Evolutionary conservation across 2,113 vertebrate genomes (phyloP).

Genomic region (Burhinus oedicnemus): DNA sequence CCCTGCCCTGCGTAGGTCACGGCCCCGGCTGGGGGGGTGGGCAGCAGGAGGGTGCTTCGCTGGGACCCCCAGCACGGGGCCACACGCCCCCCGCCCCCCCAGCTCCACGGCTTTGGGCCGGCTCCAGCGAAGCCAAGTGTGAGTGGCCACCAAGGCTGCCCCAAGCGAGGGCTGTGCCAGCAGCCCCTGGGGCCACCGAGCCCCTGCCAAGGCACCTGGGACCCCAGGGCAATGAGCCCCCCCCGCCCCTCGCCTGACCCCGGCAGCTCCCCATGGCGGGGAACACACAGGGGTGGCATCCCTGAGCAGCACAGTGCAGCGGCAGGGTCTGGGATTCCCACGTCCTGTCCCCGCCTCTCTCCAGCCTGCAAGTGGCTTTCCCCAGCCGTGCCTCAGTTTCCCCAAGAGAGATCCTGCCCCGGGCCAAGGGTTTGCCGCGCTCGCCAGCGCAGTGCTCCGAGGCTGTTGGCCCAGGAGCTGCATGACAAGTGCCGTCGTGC

Average conservation of each 20-base stretch:
- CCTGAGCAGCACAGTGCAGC: not conserved
- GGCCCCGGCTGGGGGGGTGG: accelerated
- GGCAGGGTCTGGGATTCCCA: not conserved
- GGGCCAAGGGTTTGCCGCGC: conserved; percentile 24
- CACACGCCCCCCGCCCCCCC: accelerated
- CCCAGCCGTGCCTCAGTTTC: conserved; percentile 17
- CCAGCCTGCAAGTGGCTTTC: not conserved
- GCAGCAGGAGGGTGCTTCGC: not conserved
- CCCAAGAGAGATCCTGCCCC: not conserved
- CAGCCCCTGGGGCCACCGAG: not conserved
- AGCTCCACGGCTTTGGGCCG: accelerated
- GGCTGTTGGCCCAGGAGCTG: not conserved
- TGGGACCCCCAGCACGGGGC: not conserved
- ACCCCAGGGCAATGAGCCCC: not conserved
- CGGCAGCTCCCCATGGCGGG: accelerated
- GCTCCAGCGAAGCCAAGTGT: not conserved
- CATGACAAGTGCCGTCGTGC: not conserved
- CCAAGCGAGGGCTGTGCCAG: not conserved
- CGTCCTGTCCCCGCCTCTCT: not conserved
- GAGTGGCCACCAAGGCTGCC: not conserved
- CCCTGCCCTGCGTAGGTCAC: accelerated
- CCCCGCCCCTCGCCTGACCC: not conserved
- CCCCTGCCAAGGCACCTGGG: not conserved
- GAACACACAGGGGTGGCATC: no score
- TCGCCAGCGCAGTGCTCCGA: not conserved